Conservation (phyloP, 2,888 invertebrate genomes). For the Drosophila tanythrix region DNA sequence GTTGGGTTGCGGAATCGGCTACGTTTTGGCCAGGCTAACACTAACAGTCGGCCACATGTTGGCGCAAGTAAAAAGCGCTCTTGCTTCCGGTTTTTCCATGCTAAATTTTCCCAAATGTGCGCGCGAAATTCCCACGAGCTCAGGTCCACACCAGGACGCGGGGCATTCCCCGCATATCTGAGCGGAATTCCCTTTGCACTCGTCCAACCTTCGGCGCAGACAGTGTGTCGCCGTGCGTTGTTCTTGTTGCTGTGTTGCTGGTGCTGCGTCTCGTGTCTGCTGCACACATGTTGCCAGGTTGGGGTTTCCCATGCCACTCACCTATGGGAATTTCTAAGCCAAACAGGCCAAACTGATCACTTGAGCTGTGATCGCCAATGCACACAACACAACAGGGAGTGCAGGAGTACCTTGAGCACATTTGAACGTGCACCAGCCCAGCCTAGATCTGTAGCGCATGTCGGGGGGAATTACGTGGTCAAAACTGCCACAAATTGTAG, state of each 20-base stretch:
- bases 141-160: conserved; percentile 34
- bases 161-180: conserved; percentile 65
- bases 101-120: conserved; percentile 66
- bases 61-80: conserved; percentile 63
- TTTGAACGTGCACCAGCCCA: conserved; percentile 33
- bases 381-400: conserved; percentile 4
- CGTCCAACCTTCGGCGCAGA: conserved; percentile 37
- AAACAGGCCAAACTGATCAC: conserved; percentile 30
- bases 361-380: conserved; percentile 33
- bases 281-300: conserved; percentile 75
- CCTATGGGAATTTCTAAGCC: conserved; percentile 74
- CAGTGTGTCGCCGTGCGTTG: conserved; percentile 60
- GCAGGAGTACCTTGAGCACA: conserved; percentile 34
- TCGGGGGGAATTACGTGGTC: conserved; percentile 46
- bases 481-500: neutral
- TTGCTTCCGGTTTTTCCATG: conserved; percentile 74
- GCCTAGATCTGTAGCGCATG: conserved; percentile 1
- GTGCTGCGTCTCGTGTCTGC: conserved; percentile 50
- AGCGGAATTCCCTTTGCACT: conserved; percentile 72
- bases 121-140: conserved; percentile 77
- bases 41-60: conserved; percentile 69
- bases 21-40: conserved; percentile 2
- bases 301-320: conserved; percentile 68
- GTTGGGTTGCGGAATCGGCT: neutral
- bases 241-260: neutral